Evolutionary conservation across 2,113 vertebrate species (phyloP).

Genomic region (Hypanus sabinus): DNA sequence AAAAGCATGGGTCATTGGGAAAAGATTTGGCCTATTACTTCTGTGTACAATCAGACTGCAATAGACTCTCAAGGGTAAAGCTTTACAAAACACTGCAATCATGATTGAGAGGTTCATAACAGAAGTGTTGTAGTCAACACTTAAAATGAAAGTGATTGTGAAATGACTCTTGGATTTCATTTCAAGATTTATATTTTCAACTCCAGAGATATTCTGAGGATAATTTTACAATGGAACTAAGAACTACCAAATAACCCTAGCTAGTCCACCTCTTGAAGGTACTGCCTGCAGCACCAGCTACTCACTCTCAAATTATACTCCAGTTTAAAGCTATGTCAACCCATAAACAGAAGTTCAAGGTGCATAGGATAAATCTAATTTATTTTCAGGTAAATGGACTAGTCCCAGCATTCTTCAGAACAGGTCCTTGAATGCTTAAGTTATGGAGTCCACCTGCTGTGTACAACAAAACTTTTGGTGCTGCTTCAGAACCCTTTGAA

Average conservation of each 20-base stretch:
- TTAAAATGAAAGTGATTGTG: neutral
- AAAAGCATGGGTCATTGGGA: neutral
- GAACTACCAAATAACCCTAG: neutral
- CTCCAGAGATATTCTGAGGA: neutral
- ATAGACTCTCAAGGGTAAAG: conserved; percentile 5
- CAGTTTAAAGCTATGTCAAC: neutral
- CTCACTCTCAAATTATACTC: neutral
- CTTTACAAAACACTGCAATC: neutral
- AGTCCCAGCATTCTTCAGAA: neutral
- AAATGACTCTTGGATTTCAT: neutral
- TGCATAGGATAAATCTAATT: neutral
- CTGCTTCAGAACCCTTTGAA: too few relatives aligned
- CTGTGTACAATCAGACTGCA: neutral
- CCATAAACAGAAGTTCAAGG: neutral
- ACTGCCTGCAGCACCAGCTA: neutral
- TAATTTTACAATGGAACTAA: neutral
- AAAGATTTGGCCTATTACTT: neutral
- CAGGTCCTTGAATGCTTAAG: neutral
- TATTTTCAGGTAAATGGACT: neutral
- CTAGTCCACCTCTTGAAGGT: neutral
- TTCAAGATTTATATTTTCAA: neutral
- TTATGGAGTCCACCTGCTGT: neutral
- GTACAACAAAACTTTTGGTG: neutral
- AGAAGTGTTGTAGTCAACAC: conserved; percentile 2
- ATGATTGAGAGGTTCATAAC: neutral